Base-by-base conservation (phyloP, 1,140 invertebrate species). In the Steinernema feltiae region DNA sequence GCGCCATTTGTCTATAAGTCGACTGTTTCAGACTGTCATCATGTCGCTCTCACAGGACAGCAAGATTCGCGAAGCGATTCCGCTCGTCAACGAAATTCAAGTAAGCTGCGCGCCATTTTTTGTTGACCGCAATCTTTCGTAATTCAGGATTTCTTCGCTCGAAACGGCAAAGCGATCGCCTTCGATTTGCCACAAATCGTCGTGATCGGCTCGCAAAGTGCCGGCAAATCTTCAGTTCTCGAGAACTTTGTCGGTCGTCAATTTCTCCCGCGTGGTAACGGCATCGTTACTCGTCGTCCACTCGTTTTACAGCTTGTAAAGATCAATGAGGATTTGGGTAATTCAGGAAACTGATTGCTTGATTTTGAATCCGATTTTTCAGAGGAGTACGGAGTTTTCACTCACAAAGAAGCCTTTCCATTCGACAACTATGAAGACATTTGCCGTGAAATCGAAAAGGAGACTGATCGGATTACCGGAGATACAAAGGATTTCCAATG, bases 91-190 rank as follows among this genome's bases (percentile, higher is more conserved):
- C 89, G 99, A 99, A 90, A 90, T 99, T 72, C 97, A 99, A 90
- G 97, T 99, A 91, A 96, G 99, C 74, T 99, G 99, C 88, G 97
- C 96, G 85, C 98, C 96, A n/a, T n/a, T n/a, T n/a, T n/a, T n/a
- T n/a, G n/a, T n/a, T n/a, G n/a, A n/a, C n/a, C n/a, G n/a, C n/a
- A n/a, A n/a, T n/a, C n/a, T n/a, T n/a, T n/a, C n/a, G n/a, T 41
- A 41, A 7, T 41, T 41, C 18, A 41, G 35, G 35, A 41, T 7
- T 41, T 7, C 35, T 41, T 41, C 18, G 35, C n/a, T 93, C 98
- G 75, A 97, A 97, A 77, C 32, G 73, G 30, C 41, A 70, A n/a
- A 91, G 95, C 72, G 95, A 98, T 89, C 92, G 93, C 75, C 95
- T 99, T 86, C 95, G 35, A 98, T 87, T 90, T 99, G 82, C 97